phyloP scores from a whole-genome alignment of 2,888 invertebrate species.

The Heliconius erato region DNA sequence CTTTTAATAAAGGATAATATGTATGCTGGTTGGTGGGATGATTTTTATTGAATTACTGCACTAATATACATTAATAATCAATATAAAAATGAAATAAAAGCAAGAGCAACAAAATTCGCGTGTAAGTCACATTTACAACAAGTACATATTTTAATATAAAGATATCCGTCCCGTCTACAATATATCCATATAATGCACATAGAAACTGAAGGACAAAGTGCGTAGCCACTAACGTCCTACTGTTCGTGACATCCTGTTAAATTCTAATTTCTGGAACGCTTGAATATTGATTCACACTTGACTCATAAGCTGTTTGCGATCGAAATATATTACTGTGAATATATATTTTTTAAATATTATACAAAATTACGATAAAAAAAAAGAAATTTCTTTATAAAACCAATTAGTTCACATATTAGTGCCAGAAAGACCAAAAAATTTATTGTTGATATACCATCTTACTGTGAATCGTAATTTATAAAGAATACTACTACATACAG shows the following conservation, averaged over 20 bases:
- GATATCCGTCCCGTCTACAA: conserved; percentile 34
- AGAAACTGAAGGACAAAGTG: conserved; percentile 67
- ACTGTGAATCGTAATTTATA: no score
- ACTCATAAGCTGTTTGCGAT: conserved; percentile 26
- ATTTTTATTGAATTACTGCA: no score
- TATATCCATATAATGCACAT: conserved; percentile 32
- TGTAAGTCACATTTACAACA: no score
- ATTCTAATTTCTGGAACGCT: conserved; percentile 47
- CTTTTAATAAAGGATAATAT: no score
- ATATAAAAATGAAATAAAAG: no score
- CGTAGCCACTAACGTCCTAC: conserved; percentile 53
- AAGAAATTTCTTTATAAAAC: not conserved
- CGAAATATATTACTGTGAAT: conserved; percentile 7
- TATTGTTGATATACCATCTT: no score
- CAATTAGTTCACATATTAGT: no score
- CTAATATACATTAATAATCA: no score
- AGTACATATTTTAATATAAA: not conserved
- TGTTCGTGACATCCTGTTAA: conserved; percentile 61
- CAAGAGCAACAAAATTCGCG: no score
- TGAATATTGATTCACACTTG: conserved; percentile 36
- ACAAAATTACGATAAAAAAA: not conserved
- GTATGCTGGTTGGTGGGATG: no score
- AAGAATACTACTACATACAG: no score
- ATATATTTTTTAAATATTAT: not conserved
- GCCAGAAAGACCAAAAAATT: no score